These are phyloP conservation scores for Astreopora myriophthalma DNA, from an alignment of 64 coral and sea anemone species.

Conservation along the genomic window DNA sequence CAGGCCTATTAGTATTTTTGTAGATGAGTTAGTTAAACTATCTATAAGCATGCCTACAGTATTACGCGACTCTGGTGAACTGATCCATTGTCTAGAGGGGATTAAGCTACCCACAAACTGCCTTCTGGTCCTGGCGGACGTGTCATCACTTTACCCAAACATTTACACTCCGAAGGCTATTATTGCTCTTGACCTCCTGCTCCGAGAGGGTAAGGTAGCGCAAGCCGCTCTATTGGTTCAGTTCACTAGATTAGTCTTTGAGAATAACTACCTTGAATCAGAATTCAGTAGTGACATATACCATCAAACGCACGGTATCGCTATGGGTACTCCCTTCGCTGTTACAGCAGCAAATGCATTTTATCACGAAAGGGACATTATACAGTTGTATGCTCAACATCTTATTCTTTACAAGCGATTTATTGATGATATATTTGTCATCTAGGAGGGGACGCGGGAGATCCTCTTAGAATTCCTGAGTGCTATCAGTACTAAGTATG, in stretches of 20 bases:
- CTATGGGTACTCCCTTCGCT: too few relatives aligned
- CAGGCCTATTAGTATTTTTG: too few relatives aligned
- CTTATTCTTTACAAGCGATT: neutral
- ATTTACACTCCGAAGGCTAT: neutral
- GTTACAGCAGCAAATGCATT: too few relatives aligned
- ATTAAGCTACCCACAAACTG: too few relatives aligned
- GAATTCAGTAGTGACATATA: neutral
- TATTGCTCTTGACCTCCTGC: neutral
- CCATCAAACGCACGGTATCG: neutral
- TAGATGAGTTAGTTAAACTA: too few relatives aligned
- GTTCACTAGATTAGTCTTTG: conserved; percentile 18
- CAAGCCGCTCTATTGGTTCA: neutral
- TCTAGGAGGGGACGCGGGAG: neutral
- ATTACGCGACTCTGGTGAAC: too few relatives aligned
- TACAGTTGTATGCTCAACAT: neutral
- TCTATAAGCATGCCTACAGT: too few relatives aligned
- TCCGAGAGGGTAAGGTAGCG: neutral
- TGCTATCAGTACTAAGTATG: neutral
- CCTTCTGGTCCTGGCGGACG: neutral
- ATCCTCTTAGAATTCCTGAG: neutral
- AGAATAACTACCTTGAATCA: neutral
- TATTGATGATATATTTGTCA: neutral
- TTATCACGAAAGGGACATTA: neutral
- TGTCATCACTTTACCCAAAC: neutral
- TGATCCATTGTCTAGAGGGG: too few relatives aligned